Conservation (phyloP, 2,888 invertebrate genomes). For the Metellina segmentata region DNA sequence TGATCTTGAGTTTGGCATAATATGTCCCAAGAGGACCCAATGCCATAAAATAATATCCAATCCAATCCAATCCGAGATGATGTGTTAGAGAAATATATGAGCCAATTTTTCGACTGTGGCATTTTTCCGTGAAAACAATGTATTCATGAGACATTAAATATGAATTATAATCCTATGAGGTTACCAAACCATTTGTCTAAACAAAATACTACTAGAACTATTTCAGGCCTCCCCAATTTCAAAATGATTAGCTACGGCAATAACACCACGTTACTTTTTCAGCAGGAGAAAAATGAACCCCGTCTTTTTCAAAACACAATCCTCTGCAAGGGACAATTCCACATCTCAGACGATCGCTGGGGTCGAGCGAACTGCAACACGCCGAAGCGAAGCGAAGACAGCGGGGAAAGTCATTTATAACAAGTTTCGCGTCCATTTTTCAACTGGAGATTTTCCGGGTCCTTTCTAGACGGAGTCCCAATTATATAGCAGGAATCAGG, state of each 20-base stretch:
- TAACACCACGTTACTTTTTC: neutral
- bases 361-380: neutral
- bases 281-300: neutral
- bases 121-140: neutral
- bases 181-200: neutral
- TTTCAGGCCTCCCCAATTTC: neutral
- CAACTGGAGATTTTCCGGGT: conserved; percentile 31
- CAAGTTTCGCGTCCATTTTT: conserved; percentile 27
- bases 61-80: too few species aligned
- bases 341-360: neutral
- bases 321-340: neutral
- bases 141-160: neutral
- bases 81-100: too few species aligned
- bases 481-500: conserved; percentile 52
- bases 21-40: too few species aligned
- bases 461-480: conserved; percentile 9
- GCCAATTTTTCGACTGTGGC: too few species aligned
- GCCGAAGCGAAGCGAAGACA: conserved; percentile 7
- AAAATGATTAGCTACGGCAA: neutral
- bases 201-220: too few species aligned
- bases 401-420: conserved; percentile 46
- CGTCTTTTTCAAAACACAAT: neutral
- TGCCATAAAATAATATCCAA: too few species aligned
- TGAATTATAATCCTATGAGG: neutral
- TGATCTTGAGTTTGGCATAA: too few species aligned